These are phyloP conservation scores for Neoniphon sammara DNA, from an alignment of 2,797 vertebrate species.

Conservation along the genomic window DNA sequence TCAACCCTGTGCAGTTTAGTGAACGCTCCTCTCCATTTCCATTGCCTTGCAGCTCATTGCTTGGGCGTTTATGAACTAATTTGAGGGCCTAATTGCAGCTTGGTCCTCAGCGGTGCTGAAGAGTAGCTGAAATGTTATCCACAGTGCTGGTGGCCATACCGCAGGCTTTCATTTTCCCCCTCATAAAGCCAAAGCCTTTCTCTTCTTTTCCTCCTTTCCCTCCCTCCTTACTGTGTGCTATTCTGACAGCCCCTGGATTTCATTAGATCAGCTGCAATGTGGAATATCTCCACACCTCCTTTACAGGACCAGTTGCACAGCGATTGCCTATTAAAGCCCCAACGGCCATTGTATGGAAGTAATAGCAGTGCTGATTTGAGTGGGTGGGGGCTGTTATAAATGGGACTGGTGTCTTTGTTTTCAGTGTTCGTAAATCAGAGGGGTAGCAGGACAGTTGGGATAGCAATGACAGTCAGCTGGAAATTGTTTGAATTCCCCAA, in stretches of 20 bases:
- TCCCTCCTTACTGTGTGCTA: slow-evolving; percentile 20
- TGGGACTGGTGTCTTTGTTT: neutral
- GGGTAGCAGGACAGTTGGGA: neutral
- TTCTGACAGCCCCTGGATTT: slow-evolving; percentile 61
- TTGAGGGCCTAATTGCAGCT: slow-evolving; percentile 61
- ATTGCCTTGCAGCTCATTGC: slow-evolving; percentile 40
- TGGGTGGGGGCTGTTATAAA: neutral
- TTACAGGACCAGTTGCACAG: slow-evolving; percentile 33
- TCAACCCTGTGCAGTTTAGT: neutral
- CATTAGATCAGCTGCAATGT: slow-evolving; percentile 64
- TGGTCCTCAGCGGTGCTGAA: slow-evolving; percentile 57
- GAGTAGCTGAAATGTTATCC: slow-evolving; percentile 67
- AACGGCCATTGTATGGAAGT: neutral
- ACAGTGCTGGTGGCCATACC: slow-evolving; percentile 43
- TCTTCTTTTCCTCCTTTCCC: slow-evolving; percentile 1
- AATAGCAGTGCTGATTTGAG: neutral
- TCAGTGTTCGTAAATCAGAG: neutral
- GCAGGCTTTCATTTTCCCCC: slow-evolving; percentile 62
- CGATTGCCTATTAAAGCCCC: slow-evolving; percentile 56
- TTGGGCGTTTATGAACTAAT: slow-evolving; percentile 58
- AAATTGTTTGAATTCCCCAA: neutral
- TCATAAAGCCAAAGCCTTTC: slow-evolving; percentile 61
- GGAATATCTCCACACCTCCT: slow-evolving; percentile 57
- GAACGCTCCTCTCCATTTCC: slow-evolving; percentile 31
- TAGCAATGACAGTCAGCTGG: slow-evolving; percentile 3